Evolutionary conservation across 2,797 vertebrate genomes (phyloP).

Genomic region (Pipistrellus kuhlii): DNA sequence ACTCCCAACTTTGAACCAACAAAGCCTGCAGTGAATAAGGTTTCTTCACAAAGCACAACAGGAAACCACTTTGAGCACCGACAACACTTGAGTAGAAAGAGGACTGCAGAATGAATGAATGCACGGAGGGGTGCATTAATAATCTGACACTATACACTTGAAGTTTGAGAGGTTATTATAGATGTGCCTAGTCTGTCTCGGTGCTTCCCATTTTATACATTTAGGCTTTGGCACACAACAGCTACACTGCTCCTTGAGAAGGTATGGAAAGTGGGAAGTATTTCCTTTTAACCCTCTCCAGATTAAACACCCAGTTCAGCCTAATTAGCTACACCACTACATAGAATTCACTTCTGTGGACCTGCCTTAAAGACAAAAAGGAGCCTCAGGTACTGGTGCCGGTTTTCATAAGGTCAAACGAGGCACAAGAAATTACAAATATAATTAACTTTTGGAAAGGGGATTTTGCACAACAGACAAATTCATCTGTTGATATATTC

Average conservation of each 20-base stretch:
- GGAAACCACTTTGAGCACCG: background rate
- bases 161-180: background rate
- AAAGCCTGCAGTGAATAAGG: background rate
- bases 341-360: background rate
- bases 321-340: background rate
- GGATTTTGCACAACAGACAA: slow-evolving; percentile 11
- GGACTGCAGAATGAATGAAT: background rate
- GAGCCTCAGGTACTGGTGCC: background rate
- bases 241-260: background rate
- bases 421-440: background rate
- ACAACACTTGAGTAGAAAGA: background rate
- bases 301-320: background rate
- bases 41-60: background rate
- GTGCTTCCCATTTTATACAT: background rate
- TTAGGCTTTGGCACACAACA: slow-evolving; percentile 8
- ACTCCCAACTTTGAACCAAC: background rate
- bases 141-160: background rate
- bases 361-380: background rate
- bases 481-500: background rate
- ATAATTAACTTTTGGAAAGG: slow-evolving; percentile 9
- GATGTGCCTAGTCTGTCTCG: background rate
- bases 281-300: slow-evolving; percentile 6
- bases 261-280: background rate
- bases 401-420: slow-evolving; percentile 3
- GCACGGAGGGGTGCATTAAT: background rate